Conservation (phyloP, 1,140 invertebrate species). For the Hyposmocoma kahamanoa region DNA sequence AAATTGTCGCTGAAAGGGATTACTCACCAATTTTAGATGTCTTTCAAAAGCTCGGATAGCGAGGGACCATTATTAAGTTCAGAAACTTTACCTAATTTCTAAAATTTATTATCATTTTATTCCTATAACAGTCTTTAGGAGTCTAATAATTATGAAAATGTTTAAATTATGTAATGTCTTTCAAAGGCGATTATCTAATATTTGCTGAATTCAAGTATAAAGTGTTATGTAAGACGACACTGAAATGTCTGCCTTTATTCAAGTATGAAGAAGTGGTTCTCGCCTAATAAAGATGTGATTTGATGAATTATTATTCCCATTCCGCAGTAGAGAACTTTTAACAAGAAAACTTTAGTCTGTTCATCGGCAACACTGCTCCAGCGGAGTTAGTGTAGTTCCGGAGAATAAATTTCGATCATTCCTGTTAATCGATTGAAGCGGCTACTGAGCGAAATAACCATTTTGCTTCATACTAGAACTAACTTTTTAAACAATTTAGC, state of each 20-base stretch:
- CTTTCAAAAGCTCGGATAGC: conserved; percentile 26
- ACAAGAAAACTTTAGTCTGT: conserved; percentile 60
- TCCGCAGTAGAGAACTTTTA: conserved; percentile 66
- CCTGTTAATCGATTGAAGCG: conserved; percentile 22
- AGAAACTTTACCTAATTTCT: conserved; percentile 16
- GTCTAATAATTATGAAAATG: conserved; percentile 12
- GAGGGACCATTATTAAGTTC: conserved; percentile 24
- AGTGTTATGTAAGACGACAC: no score
- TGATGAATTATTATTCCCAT: conserved; percentile 65
- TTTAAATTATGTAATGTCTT: conserved; percentile 8
- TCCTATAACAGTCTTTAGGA: conserved; percentile 11
- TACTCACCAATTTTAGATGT: conserved; percentile 28
- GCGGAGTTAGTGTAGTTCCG: neutral
- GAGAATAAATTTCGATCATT: conserved; percentile 60
- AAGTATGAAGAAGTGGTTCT: conserved; percentile 7
- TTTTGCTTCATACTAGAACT: no score
- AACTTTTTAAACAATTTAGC: no score
- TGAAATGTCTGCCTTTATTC: conserved; percentile 1
- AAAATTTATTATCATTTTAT: conserved; percentile 23
- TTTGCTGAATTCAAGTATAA: no score
- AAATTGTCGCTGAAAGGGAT: conserved; percentile 25
- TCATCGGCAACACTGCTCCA: conserved; percentile 16
- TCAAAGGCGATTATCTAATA: no score
- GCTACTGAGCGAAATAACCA: no score
- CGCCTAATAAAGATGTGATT: conserved; percentile 50